Conservation (phyloP, 2,797 vertebrate genomes). For the Sphaeramia orbicularis region DNA sequence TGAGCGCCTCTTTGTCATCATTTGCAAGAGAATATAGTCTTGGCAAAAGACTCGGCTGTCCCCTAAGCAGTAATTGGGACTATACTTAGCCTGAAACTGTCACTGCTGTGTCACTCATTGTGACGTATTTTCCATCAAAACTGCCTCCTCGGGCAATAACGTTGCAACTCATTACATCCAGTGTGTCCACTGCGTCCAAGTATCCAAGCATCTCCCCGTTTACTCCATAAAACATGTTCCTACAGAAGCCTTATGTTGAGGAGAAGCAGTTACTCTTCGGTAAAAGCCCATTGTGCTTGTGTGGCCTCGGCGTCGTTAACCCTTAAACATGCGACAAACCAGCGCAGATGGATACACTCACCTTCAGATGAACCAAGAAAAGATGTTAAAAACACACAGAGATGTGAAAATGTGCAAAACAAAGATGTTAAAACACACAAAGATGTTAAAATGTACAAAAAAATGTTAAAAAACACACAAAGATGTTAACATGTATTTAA, state of each 20-base stretch:
- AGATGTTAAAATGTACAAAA: too few species aligned
- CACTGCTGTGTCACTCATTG: slow-evolving; percentile 59
- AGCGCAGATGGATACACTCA: too few species aligned
- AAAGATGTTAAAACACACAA: too few species aligned
- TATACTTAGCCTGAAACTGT: slow-evolving; percentile 59
- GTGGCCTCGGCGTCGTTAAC: background rate
- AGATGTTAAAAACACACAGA: too few species aligned
- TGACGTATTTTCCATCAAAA: slow-evolving; percentile 48
- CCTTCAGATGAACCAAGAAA: too few species aligned
- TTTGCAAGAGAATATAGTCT: slow-evolving; percentile 59
- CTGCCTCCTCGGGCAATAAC: slow-evolving; percentile 37
- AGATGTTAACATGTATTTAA: too few species aligned
- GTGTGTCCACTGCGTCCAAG: background rate
- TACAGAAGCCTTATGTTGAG: background rate
- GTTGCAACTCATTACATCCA: slow-evolving; percentile 54
- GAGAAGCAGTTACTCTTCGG: background rate
- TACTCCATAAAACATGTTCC: background rate
- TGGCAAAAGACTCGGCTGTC: slow-evolving; percentile 55
- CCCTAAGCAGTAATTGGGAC: slow-evolving; percentile 60
- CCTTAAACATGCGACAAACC: too few species aligned
- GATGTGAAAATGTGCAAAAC: too few species aligned
- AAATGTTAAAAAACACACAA: too few species aligned
- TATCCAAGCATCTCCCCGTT: slow-evolving; percentile 44
- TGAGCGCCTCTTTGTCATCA: slow-evolving; percentile 64
- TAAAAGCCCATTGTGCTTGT: background rate